Evolutionary conservation across 2,113 vertebrate species (phyloP).

Genomic region (Pituophis catenifer): DNA sequence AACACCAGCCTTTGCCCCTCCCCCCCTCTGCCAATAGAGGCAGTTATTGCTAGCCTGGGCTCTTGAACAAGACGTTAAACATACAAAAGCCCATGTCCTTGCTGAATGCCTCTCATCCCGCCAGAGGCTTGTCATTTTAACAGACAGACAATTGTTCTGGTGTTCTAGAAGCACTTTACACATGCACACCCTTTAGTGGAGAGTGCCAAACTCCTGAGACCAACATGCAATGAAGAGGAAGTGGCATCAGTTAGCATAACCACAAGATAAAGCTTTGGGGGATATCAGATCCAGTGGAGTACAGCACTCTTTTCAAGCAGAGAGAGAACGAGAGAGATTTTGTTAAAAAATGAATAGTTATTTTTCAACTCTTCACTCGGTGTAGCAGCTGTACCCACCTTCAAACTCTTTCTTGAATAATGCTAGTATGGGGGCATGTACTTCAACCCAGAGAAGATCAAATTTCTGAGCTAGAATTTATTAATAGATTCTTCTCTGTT

Average conservation of each 20-base stretch:
- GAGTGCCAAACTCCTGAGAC: conserved; percentile 30
- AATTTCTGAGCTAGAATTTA: neutral
- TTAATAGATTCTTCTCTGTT: neutral
- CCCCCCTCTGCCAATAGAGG: neutral
- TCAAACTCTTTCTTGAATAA: conserved; percentile 13
- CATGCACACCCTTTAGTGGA: neutral
- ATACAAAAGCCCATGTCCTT: neutral
- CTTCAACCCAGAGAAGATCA: fast-evolving
- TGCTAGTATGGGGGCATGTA: neutral
- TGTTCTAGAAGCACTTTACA: neutral
- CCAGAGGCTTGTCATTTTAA: conserved; percentile 2
- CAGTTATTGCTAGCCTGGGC: conserved; percentile 12
- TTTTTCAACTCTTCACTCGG: neutral
- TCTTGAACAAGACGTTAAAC: conserved; percentile 11
- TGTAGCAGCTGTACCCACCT: neutral
- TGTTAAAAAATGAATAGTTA: neutral
- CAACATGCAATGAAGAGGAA: conserved; percentile 49
- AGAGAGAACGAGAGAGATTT: conserved; percentile 3
- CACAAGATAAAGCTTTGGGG: conserved; percentile 61
- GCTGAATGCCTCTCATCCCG: neutral
- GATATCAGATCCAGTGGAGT: conserved; percentile 54
- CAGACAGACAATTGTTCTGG: conserved; percentile 1
- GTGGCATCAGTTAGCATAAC: conserved; percentile 61
- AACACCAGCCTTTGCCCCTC: conserved; percentile 13
- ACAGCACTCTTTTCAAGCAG: conserved; percentile 37